Base-by-base conservation (phyloP, 2,888 invertebrate genomes). In the Drosophila formosana region DNA sequence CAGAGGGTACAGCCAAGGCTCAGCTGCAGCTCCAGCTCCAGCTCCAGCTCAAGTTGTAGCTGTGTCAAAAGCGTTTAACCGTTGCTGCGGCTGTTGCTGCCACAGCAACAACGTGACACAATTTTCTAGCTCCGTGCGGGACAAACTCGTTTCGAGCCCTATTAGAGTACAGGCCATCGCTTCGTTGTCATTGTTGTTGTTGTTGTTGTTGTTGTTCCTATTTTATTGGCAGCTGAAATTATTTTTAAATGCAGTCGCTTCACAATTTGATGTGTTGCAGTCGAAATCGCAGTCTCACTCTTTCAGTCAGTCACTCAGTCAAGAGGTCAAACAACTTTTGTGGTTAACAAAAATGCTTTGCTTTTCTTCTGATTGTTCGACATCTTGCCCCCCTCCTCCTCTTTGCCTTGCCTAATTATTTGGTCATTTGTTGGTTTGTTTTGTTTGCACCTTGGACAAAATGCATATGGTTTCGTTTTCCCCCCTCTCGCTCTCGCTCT, bases 171-270 rank as follows among this genome's bases (percentile, higher is more conserved):
- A 23, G 56, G 47, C 61, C 67, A 64, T 66, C 58, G 56, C 37
- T 74, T 66, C 55, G 56, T 41, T 74, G 66, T 67, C 67, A 66
- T 56, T 70, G 50, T 64, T 69, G 55, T 25, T 11, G 34, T 9
- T 11, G 34, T 30, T 28, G 28, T 5, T 7, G 30, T 30, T 57
- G 61, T 64, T 66, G 56, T 65, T 56, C 67, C 69, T 72, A 66
- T 86, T 82, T 87, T 85, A 85, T 88, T 84, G 82, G 85, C 85
- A 84, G 82, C 78, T 78, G 71, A 82, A 84, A 87, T 84, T 85
- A 80, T 84, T 83, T 87, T 82, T 84, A 83, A 83, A 83, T 83
- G 84, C 87, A 85, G 85, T 74, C 85, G 88, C 85, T 80, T 87
- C 80, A 80, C 86, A 88, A 88, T 83, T 84, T 85, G 61, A 74